Base-by-base conservation (phyloP, 2,888 invertebrate species). In the Idaea aversata region DNA sequence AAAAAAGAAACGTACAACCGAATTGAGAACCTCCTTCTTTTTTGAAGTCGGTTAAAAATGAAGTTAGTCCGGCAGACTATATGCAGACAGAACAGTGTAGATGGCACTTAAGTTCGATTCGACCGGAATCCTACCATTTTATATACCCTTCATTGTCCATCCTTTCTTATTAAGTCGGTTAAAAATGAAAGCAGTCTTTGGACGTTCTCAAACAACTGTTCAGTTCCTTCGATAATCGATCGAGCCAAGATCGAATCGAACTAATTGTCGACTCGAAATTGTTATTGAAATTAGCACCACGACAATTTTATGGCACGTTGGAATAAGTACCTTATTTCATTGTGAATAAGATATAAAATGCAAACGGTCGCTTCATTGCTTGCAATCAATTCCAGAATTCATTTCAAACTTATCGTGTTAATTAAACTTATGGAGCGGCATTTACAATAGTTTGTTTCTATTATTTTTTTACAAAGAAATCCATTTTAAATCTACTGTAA, bases 221-320 rank as follows among this genome's bases (percentile, higher is more conserved):
- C 47, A 47, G 47, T 47, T 47, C 47, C 13, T 47, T 47, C 47
- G 47, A 47, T 47, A 13, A 13, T 47, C 7, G 47, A 34, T 60
- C 61, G 63, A 61, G 47, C 4, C 47, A 47, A 47, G 10, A 47
- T 47, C 47, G 47, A 47, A 47, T 47, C 47, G 47, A 47, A 47
- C 13, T 2, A 47, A 47, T 47, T 47, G 47, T 47, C 47, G 47
- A 47, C 7, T 47, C 47, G 47, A 69, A 70, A 76, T 76, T 70
- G 67, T 69, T 59, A 74, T 76, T 76, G 78, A 79, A 78, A 72
- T 72, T 80, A 85, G 82, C 83, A 86, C 84, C 84, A 81, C 80
- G 75, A 83, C 77, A 77, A 72, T 73, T 63, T 70, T 83, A 88
- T 88, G 88, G 88, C 88, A 88, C 88, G 75, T 85, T 80, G 77